Evolutionary conservation across 2,888 invertebrate species (phyloP), one percentile per base, ranked within the genome.

Genomic region (Sinelater perroti): DNA sequence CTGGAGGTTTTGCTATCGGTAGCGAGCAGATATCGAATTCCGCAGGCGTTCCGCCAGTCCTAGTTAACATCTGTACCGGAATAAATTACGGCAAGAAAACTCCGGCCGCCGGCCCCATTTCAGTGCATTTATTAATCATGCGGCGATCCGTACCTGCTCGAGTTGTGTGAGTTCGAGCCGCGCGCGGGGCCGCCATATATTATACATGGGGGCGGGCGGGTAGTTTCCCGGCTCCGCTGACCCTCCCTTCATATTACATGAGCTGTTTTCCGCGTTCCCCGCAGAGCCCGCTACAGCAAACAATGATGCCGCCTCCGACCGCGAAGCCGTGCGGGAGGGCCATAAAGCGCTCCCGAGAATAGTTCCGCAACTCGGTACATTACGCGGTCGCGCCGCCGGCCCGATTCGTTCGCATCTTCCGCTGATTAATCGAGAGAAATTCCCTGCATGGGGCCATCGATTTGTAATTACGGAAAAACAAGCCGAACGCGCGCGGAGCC

Each of bases 311-410:
- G 63, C 62, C 65, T 61, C 59, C 62, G 65, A 68, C 68, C 69
- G 61, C 67, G 58, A 61, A 67, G 66, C 66, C 70, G 67, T 66
- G 68, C 67, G 67, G 66, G 65, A 70, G 70, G 71, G 70, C 70
- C 70, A 67, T 71, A 68, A 70, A 70, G 72, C 68, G 70, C 70
- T 70, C 70, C 68, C 64, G 67, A 65, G 66, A 71, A 72, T 72
- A 72, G 72, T 71, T 72, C 59, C 61, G 61, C 61, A 71, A 72
- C 70, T 64, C 65, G 64, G 67, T 71, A 68, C 68, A 70, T 72
- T 72, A 71, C 70, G 71, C 55, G 59, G 55, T 66, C 67, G 69
- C 62, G 70, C 67, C 63, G 62, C 62, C 63, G 58, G 64, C 62
- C 66, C 62, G 61, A 55, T 42, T 56, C 61, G 59, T 56, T 63